Conservation (phyloP, 2,888 invertebrate species). For the Caenorhabditis auriculariae region DNA sequence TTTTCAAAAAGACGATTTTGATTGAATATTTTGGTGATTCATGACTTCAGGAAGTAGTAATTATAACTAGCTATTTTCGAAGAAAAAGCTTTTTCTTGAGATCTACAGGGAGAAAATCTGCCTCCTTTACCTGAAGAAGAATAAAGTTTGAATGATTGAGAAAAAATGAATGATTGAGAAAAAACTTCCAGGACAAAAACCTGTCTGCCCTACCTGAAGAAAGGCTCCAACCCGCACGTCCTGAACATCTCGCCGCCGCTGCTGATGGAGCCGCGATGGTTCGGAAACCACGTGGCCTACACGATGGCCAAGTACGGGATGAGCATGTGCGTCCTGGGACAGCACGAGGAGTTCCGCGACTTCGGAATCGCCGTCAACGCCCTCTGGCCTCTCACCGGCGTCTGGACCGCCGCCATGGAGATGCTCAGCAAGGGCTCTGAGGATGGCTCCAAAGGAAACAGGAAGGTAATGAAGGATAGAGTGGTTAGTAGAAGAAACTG, state of each 20-base stretch:
- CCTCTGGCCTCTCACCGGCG: slow-evolving; percentile 79
- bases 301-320: slow-evolving; percentile 91
- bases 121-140: background rate
- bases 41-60: too few species aligned
- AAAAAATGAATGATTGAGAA: background rate
- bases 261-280: slow-evolving; percentile 85
- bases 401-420: slow-evolving; percentile 78
- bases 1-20: too few species aligned
- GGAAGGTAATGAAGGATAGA: slow-evolving; percentile 15
- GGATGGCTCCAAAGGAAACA: slow-evolving; percentile 63
- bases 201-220: slow-evolving; percentile 81
- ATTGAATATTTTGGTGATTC: too few species aligned
- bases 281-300: slow-evolving; percentile 74
- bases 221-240: slow-evolving; percentile 80
- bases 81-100: too few species aligned
- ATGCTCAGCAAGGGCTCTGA: slow-evolving; percentile 67
- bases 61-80: too few species aligned
- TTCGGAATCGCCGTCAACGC: slow-evolving; percentile 90
- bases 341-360: slow-evolving; percentile 87
- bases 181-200: too few species aligned
- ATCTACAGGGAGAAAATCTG: too few species aligned
- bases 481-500: too few species aligned
- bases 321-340: slow-evolving; percentile 90
- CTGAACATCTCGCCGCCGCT: slow-evolving; percentile 93
- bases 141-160: background rate